Conservation (phyloP, 2,113 vertebrate genomes). For the Morone chrysops region DNA sequence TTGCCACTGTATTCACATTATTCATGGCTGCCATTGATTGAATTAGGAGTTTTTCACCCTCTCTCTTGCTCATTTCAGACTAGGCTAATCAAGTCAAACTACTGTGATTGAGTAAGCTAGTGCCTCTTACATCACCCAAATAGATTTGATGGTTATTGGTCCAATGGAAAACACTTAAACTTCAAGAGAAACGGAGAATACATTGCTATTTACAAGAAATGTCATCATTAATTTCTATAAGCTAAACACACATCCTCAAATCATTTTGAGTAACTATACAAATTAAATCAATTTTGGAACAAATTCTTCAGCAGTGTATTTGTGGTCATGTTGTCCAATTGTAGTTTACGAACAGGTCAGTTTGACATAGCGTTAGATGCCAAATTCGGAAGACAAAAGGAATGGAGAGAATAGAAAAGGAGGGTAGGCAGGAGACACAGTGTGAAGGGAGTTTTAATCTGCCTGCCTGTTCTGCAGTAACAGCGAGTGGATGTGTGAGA, state of each 20-base stretch:
- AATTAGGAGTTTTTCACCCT: constrained; percentile 21
- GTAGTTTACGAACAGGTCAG: constrained; percentile 8
- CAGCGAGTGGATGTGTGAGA: constrained; percentile 30
- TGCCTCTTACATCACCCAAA: constrained; percentile 9
- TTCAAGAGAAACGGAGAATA: constrained; percentile 7
- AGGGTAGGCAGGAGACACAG: background rate
- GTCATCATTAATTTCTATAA: constrained; percentile 9
- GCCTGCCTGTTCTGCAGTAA: constrained; percentile 42
- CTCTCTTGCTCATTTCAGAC: constrained; percentile 35
- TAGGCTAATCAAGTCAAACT: constrained; percentile 28
- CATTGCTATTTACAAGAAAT: background rate
- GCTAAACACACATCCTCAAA: constrained; percentile 3
- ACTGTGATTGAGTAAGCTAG: constrained; percentile 28
- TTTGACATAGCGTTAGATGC: constrained; percentile 19
- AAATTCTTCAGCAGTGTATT: constrained; percentile 5
- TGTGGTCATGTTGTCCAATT: constrained; percentile 2
- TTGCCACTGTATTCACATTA: constrained; percentile 9
- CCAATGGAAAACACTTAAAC: constrained; percentile 24
- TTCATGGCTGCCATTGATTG: constrained; percentile 21
- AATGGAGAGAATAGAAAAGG: background rate
- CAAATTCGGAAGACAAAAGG: constrained; percentile 46
- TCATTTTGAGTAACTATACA: constrained; percentile 26
- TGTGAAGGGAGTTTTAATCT: constrained; percentile 49
- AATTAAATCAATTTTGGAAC: background rate
- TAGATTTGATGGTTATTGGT: constrained; percentile 44